Evolutionary conservation across 2,888 invertebrate genomes (phyloP).

Genomic region (Rapana venosa): DNA sequence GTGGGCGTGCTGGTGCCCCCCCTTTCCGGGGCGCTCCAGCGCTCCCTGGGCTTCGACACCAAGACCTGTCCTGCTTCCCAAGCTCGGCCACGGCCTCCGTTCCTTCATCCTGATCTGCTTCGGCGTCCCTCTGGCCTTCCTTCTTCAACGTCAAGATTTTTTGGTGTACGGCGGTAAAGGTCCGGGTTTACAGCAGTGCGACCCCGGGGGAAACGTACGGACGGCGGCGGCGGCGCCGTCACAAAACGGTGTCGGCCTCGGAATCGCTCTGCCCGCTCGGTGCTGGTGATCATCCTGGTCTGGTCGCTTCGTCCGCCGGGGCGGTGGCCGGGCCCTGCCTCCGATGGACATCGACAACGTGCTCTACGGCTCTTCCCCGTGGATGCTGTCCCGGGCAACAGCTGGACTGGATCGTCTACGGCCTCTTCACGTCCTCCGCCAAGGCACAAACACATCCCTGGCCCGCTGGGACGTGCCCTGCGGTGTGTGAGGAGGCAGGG

Average conservation of each 20-base stretch:
- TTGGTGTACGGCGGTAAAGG: not conserved
- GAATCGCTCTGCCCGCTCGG: slow-evolving; percentile 6
- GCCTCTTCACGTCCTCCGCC: slow-evolving; percentile 37
- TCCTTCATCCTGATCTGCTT: slow-evolving; percentile 32
- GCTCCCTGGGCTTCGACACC: slow-evolving; percentile 32
- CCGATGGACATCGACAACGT: slow-evolving; percentile 24
- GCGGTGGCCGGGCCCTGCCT: not conserved
- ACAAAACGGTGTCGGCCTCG: not conserved
- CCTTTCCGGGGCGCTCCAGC: not conserved
- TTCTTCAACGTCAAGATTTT: slow-evolving; percentile 31
- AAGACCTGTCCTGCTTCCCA: slow-evolving; percentile 36
- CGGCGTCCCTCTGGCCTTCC: slow-evolving; percentile 31
- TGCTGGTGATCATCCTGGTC: slow-evolving; percentile 19
- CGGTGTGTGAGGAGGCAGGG: not conserved
- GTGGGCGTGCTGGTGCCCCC: slow-evolving; percentile 14
- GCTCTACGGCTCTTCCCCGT: slow-evolving; percentile 35
- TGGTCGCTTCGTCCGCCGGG: slow-evolving; percentile 27
- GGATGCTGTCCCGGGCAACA: slow-evolving; percentile 41
- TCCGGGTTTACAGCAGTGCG: not conserved
- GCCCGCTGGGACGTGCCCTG: not conserved
- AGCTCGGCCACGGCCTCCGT: slow-evolving; percentile 7
- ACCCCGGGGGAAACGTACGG: not conserved
- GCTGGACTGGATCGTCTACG: slow-evolving; percentile 47
- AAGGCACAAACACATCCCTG: slow-evolving; percentile 18
- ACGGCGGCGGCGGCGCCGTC: not conserved